Base-by-base conservation (phyloP, 2,888 invertebrate genomes). In the Dermolepida albohirtum region DNA sequence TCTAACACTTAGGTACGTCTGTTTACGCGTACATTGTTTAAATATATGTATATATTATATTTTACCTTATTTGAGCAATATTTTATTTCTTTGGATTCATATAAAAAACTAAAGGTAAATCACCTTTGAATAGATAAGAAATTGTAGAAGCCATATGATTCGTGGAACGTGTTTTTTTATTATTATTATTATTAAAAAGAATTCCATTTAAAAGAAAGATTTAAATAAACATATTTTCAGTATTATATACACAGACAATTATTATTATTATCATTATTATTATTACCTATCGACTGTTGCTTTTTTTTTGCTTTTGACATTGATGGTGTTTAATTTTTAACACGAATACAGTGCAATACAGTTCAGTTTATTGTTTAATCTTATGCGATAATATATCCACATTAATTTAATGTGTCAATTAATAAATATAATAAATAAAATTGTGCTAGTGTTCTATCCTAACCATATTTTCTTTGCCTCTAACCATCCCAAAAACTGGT, bases 341-440 rank as follows among this genome's bases (percentile, higher is more conserved):
- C 49, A 47, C 47, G 47, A 47, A 47, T 47, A 62, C 47, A 62
- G 47, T 62, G 59, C 59, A 62, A 12, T 52, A 52, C 34, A 52
- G 47, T 59, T 59, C 29, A 47, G 29, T 59, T 57, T 34, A 59
- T 59, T 47, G 44, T 59, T 44, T 29, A 17, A 34, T 34, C 44
- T 44, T 44, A 59, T 27, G 59, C 27, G 59, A 59, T 59, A 44
- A 59, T 50, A 44, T 50, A 41, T 39, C 51, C 51, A 64, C 64
- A 64, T 64, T 51, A 64, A 64, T 51, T 64, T 51, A 64, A 64
- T 51, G 50, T 64, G 50, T 51, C 64, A 68, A 68, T 47, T 27
- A 68, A 68, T 64, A 63, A 41, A 64, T 49, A 57, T 49, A 66
- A 66, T 64, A 68, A 68, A 68, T 63, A 49, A 68, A 68, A 50